These are phyloP conservation scores for Athrips mouffetella DNA, from an alignment of 2,888 invertebrate species.

Conservation along the genomic window DNA sequence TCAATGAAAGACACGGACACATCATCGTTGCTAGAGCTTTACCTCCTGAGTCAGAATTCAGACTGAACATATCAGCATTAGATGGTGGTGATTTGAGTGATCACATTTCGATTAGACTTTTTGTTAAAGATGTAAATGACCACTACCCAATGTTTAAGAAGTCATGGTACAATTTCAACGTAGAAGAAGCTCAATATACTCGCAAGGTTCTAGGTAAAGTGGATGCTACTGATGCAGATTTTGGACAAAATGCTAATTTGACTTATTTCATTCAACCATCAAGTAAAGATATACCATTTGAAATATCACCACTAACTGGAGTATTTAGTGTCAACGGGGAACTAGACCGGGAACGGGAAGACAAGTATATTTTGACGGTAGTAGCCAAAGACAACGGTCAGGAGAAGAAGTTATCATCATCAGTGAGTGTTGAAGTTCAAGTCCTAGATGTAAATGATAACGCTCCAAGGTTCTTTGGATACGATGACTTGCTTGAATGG, in stretches of 20 bases:
- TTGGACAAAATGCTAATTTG: conserved; percentile 87
- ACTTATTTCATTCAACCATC: conserved; percentile 81
- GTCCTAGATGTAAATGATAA: conserved; percentile 92
- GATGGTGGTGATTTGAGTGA: conserved; percentile 88
- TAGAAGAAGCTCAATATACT: conserved; percentile 87
- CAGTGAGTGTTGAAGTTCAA: conserved; percentile 88
- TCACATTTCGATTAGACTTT: conserved; percentile 82
- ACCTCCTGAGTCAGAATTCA: conserved; percentile 86
- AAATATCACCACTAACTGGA: conserved; percentile 83
- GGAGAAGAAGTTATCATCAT: conserved; percentile 80
- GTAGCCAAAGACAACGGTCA: conserved; percentile 86
- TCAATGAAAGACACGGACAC: conserved; percentile 87
- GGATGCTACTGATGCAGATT: conserved; percentile 88
- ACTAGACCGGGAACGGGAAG: conserved; percentile 85
- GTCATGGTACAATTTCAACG: conserved; percentile 89
- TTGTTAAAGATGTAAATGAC: conserved; percentile 88
- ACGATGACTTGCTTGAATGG: conserved; percentile 80
- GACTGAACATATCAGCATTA: conserved; percentile 85
- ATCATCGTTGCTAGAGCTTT: conserved; percentile 83
- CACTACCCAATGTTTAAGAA: conserved; percentile 90
- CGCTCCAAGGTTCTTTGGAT: conserved; percentile 87
- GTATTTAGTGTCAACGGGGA: conserved; percentile 85
- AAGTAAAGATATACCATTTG: conserved; percentile 80
- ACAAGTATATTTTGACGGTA: conserved; percentile 84
- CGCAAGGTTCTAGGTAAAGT: conserved; percentile 85